Conservation (phyloP, 2,888 invertebrate species). For the Troides helena region DNA sequence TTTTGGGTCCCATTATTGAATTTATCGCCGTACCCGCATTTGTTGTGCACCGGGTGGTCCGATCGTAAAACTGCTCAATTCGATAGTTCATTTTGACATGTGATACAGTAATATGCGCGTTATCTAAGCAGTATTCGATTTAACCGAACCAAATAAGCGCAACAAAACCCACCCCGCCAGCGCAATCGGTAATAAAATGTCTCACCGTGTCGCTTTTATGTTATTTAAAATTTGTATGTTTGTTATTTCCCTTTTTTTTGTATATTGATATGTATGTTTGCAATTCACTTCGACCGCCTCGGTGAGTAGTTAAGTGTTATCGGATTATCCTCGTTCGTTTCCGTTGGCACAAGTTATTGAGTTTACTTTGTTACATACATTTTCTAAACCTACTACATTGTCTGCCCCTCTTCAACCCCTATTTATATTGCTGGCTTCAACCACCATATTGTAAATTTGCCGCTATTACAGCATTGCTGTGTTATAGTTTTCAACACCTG, state of each 20-base stretch:
- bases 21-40: constrained; percentile 39
- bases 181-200: constrained; percentile 22
- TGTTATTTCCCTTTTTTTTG: neutral
- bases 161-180: constrained; percentile 4
- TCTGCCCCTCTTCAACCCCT: too few relatives aligned
- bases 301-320: too few relatives aligned
- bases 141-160: constrained; percentile 23
- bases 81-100: constrained; percentile 38
- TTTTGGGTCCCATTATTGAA: constrained; percentile 30
- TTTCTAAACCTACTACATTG: too few relatives aligned
- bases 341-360: too few relatives aligned
- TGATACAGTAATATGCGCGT: constrained; percentile 33
- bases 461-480: too few relatives aligned
- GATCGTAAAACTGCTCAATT: constrained; percentile 37
- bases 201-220: constrained; percentile 10
- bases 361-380: too few relatives aligned
- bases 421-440: too few relatives aligned
- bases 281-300: neutral
- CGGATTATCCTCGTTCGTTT: too few relatives aligned
- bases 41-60: constrained; percentile 37
- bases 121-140: constrained; percentile 34
- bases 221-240: neutral
- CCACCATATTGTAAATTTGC: too few relatives aligned
- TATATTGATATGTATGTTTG: neutral
- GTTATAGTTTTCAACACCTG: too few relatives aligned